phyloP scores from a whole-genome alignment of 2,888 invertebrate genomes.

The Cheilosia variabilis region DNA sequence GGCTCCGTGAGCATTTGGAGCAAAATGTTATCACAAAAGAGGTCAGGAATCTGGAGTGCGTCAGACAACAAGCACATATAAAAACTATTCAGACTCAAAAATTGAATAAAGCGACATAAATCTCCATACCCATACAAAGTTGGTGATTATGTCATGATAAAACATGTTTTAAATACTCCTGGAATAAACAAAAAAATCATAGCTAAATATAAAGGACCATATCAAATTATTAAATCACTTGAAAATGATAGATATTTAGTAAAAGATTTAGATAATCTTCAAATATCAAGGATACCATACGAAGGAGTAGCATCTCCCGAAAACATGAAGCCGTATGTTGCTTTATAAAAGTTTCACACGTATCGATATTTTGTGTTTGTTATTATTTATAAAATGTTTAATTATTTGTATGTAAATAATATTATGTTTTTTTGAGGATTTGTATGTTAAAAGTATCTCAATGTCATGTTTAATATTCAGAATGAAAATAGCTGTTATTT shows the following conservation, averaged over 20 bases:
- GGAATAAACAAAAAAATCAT: slow-evolving; percentile 69
- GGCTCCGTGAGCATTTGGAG: slow-evolving; percentile 43
- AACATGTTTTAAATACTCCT: slow-evolving; percentile 75
- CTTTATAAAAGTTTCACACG: not conserved
- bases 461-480: too few species aligned
- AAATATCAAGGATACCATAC: slow-evolving; percentile 71
- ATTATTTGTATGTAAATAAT: too few species aligned
- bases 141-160: slow-evolving; percentile 72
- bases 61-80: slow-evolving; percentile 44
- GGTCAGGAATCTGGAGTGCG: slow-evolving; percentile 10
- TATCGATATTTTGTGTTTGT: too few species aligned
- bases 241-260: slow-evolving; percentile 74
- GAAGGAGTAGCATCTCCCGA: slow-evolving; percentile 28
- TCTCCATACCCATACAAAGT: slow-evolving; percentile 46
- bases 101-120: slow-evolving; percentile 75
- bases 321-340: slow-evolving; percentile 36
- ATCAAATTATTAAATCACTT: slow-evolving; percentile 62
- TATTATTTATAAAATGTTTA: too few species aligned
- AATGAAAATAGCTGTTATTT: too few species aligned
- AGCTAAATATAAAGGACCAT: slow-evolving; percentile 70
- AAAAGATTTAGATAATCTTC: slow-evolving; percentile 75
- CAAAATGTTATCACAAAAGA: slow-evolving; percentile 15
- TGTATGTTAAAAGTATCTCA: too few species aligned
- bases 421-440: too few species aligned
- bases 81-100: slow-evolving; percentile 75